These are phyloP conservation scores for Sphaerophoria rueppellii DNA, from an alignment of 2,888 invertebrate species.

Conservation along the genomic window DNA sequence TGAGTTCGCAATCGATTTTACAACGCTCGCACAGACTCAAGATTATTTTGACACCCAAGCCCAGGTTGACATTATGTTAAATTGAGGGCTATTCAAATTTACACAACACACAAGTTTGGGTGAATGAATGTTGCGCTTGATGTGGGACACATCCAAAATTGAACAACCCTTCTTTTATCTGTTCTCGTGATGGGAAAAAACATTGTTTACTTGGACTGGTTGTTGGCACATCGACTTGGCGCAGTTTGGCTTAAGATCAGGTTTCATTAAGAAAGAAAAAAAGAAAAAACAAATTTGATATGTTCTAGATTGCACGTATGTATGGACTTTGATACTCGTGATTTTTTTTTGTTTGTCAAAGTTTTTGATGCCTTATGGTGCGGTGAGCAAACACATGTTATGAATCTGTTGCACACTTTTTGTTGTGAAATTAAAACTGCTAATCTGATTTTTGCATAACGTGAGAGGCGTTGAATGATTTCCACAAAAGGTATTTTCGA, in stretches of 20 bases:
- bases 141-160: neutral
- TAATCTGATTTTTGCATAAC: neutral
- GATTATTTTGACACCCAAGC: neutral
- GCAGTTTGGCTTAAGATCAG: conserved; percentile 33
- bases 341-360: conserved; percentile 3
- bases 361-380: neutral
- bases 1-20: neutral
- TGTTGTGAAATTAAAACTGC: neutral
- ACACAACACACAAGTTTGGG: neutral
- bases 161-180: neutral
- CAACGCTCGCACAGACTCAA: neutral
- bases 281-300: conserved; percentile 27
- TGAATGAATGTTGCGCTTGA: neutral
- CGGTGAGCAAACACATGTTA: conserved; percentile 8
- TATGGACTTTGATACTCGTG: conserved; percentile 15
- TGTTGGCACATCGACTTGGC: neutral
- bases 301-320: conserved; percentile 32
- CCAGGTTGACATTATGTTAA: conserved; percentile 8
- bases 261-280: conserved; percentile 24
- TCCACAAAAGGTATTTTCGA: no score
- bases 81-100: conserved; percentile 8
- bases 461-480: no score
- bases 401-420: conserved; percentile 17
- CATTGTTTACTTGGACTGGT: neutral
- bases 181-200: neutral